phyloP scores from a whole-genome alignment of 1,140 invertebrate genomes.

The Callitettix versicolor region DNA sequence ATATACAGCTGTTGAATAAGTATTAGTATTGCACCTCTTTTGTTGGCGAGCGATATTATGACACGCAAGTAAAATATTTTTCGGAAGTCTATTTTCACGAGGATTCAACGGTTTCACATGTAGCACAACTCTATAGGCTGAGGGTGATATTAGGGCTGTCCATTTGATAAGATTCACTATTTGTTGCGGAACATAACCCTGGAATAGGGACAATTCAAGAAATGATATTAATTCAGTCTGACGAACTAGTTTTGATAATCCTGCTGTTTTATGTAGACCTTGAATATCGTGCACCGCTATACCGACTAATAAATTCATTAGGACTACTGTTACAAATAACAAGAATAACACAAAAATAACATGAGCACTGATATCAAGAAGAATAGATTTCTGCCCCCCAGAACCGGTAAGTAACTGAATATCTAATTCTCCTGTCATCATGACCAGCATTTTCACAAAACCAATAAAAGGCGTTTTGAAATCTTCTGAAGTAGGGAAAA shows the following conservation, averaged over 20 bases:
- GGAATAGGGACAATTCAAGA: conserved; percentile 56
- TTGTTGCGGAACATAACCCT: conserved; percentile 54
- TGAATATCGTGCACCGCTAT: conserved; percentile 73
- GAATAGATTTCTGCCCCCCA: conserved; percentile 33
- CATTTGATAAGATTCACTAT: conserved; percentile 58
- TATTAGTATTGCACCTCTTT: neutral
- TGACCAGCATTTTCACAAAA: conserved; percentile 71
- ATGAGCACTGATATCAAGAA: conserved; percentile 57
- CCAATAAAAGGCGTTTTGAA: conserved; percentile 69
- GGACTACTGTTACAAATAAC: conserved; percentile 64
- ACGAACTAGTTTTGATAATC: conserved; percentile 60
- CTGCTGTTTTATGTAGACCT: conserved; percentile 62
- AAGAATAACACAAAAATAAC: conserved; percentile 61
- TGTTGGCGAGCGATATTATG: conserved; percentile 58
- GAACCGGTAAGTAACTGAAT: conserved; percentile 54
- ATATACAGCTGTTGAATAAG: neutral
- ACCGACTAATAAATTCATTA: conserved; percentile 71
- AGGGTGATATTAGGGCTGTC: conserved; percentile 60
- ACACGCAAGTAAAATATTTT: conserved; percentile 60
- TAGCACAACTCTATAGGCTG: conserved; percentile 61
- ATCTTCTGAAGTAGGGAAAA: conserved; percentile 66
- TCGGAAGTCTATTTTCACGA: conserved; percentile 61
- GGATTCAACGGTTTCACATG: conserved; percentile 71
- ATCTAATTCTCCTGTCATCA: conserved; percentile 82
- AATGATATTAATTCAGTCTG: conserved; percentile 67